phyloP scores from a whole-genome alignment of 2,797 vertebrate genomes.

The Tarsius wallacei region DNA sequence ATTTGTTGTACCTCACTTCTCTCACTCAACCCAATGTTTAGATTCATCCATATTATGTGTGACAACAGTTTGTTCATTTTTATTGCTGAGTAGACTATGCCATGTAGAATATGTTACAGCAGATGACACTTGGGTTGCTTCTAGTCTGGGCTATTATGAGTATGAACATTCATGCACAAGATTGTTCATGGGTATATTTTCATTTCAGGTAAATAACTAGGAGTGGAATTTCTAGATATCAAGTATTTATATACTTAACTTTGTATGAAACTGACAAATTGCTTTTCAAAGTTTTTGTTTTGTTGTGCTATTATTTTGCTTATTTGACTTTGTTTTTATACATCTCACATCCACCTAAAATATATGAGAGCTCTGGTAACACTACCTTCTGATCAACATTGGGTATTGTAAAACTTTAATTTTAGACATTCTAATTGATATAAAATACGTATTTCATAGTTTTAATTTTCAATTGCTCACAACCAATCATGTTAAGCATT shows the following conservation, averaged over 20 bases:
- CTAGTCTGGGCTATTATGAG: background rate
- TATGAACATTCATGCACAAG: background rate
- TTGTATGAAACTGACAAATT: background rate
- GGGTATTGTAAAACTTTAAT: background rate
- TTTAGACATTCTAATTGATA: background rate
- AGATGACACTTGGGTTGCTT: background rate
- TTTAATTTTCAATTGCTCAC: conserved; percentile 27
- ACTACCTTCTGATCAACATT: background rate
- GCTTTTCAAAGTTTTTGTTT: background rate
- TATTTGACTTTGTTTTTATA: background rate
- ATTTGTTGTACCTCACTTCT: background rate
- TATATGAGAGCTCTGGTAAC: background rate
- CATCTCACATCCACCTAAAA: background rate
- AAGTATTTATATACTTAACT: background rate
- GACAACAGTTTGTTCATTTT: background rate
- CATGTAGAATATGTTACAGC: background rate
- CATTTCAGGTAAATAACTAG: conserved; percentile 5
- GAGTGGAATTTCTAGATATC: background rate
- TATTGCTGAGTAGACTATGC: background rate
- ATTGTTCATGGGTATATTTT: background rate
- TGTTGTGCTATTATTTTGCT: background rate
- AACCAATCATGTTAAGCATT: background rate
- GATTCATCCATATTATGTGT: background rate
- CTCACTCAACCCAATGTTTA: background rate
- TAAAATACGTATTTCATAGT: background rate